These are phyloP conservation scores for Drosophila mimica DNA, from an alignment of 2,888 invertebrate genomes.

Conservation along the genomic window DNA sequence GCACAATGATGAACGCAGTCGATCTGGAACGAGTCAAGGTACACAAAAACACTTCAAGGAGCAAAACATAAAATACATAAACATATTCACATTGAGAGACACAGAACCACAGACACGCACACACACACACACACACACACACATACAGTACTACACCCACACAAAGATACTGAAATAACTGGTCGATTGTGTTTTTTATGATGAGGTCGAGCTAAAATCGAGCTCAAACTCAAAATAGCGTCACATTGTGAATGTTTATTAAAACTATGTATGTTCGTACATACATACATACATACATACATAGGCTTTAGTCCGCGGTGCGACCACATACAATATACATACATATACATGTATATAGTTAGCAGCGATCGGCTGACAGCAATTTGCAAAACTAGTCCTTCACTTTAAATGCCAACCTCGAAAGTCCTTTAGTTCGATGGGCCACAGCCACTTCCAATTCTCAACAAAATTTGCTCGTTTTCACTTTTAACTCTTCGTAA, in stretches of 20 bases:
- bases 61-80: constrained; percentile 22
- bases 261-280: not conserved
- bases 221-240: constrained; percentile 17
- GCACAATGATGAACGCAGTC: constrained; percentile 99
- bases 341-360: constrained; percentile 18
- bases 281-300: constrained; percentile 16
- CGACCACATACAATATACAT: constrained; percentile 7
- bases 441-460: constrained; percentile 35
- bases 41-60: constrained; percentile 84
- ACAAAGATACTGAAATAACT: constrained; percentile 47
- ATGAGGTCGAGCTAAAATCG: constrained; percentile 2
- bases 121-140: constrained; percentile 26
- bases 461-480: constrained; percentile 60
- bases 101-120: constrained; percentile 31
- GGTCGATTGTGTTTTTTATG: constrained; percentile 25
- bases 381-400: constrained; percentile 34
- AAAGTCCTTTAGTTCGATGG: constrained; percentile 23
- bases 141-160: constrained; percentile 41
- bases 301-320: constrained; percentile 11
- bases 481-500: constrained; percentile 55
- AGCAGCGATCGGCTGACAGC: constrained; percentile 27
- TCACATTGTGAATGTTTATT: constrained; percentile 30
- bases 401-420: constrained; percentile 33
- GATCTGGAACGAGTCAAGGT: constrained; percentile 99
- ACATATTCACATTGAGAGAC: constrained; percentile 16